A percentile compares a stretch with the other conserved stretches of the same genome.
phyloP scores from a whole-genome alignment of 1,140 invertebrate species.

The Arion vulgaris region DNA sequence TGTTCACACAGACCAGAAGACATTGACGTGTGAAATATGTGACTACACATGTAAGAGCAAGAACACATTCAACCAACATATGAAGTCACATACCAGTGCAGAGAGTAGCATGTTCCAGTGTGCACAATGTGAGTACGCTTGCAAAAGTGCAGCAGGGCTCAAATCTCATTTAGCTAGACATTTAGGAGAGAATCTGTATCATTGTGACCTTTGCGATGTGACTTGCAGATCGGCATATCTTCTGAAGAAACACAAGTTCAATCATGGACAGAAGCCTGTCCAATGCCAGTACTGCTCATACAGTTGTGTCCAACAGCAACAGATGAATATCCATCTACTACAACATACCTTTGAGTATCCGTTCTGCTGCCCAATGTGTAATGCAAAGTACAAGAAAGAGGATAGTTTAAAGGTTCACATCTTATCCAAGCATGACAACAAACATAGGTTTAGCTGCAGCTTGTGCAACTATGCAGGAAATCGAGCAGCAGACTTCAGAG shows the following conservation, averaged over 20 bases:
- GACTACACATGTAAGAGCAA: slow-evolving; percentile 23
- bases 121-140: background rate
- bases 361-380: slow-evolving; percentile 25
- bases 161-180: slow-evolving; percentile 24
- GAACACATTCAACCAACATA: background rate
- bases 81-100: background rate
- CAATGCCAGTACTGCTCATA: slow-evolving; percentile 29
- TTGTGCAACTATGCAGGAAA: slow-evolving; percentile 34
- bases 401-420: slow-evolving; percentile 32
- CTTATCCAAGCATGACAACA: slow-evolving; percentile 11
- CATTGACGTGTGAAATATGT: slow-evolving; percentile 12
- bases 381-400: slow-evolving; percentile 34
- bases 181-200: background rate
- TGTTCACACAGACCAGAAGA: slow-evolving; percentile 10
- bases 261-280: background rate
- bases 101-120: slow-evolving; percentile 8
- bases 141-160: slow-evolving; percentile 19
- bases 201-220: slow-evolving; percentile 20
- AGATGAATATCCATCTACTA: slow-evolving; percentile 34
- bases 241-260: slow-evolving; percentile 34
- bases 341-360: slow-evolving; percentile 29
- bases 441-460: slow-evolving; percentile 5
- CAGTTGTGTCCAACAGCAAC: slow-evolving; percentile 24
- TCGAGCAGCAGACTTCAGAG: slow-evolving; percentile 31
- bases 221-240: background rate